Conservation (phyloP, 1,140 invertebrate genomes). For the Zaprionus lachaisei region DNA sequence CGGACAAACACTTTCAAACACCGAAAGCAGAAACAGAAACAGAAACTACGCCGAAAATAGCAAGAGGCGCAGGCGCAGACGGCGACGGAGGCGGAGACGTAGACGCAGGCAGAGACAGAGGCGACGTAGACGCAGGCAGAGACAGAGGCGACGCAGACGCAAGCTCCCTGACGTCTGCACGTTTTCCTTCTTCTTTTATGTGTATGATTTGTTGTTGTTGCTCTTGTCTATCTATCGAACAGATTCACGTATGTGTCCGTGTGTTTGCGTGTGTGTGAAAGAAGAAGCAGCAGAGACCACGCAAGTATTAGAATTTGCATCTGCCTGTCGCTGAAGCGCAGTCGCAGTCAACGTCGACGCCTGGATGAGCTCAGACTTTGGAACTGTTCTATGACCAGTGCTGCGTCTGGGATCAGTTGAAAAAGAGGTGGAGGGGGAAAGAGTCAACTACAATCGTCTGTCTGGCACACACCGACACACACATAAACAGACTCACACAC, state of each 20-base stretch:
- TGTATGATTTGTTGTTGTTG: conserved; percentile 24
- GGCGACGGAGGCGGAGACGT: background rate
- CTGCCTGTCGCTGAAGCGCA: background rate
- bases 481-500: background rate
- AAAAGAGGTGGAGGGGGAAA: background rate
- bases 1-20: conserved; percentile 59
- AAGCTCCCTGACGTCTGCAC: conserved; percentile 24
- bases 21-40: background rate
- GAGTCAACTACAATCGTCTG: conserved; percentile 55
- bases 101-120: conserved; percentile 3
- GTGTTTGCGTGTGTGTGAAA: background rate
- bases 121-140: background rate
- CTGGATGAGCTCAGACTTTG: conserved; percentile 45
- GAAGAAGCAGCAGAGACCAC: conserved; percentile 8
- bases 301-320: conserved; percentile 39
- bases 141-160: background rate
- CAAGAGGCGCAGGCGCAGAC: conserved; percentile 38
- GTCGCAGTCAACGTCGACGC: background rate
- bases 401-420: background rate
- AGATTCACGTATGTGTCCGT: background rate
- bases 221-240: conserved; percentile 24
- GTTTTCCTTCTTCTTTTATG: conserved; percentile 19
- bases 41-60: conserved; percentile 23
- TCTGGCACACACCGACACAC: background rate
- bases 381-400: conserved; percentile 32